These are phyloP conservation scores for Cariama cristata DNA, from an alignment of 2,113 vertebrate genomes.

Conservation along the genomic window DNA sequence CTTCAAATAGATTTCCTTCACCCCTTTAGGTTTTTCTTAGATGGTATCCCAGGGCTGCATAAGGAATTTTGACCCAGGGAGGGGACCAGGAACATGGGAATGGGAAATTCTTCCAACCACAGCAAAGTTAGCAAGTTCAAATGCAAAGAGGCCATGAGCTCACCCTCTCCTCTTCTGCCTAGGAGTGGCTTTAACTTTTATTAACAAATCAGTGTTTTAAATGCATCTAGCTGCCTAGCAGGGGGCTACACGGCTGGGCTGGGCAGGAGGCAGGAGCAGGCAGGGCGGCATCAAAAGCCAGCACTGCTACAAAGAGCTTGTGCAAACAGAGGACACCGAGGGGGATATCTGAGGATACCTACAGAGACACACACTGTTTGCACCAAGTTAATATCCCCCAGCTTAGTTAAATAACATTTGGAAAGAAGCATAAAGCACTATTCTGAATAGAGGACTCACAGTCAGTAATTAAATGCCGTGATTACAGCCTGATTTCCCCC, in stretches of 20 bases:
- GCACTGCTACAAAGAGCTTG: neutral
- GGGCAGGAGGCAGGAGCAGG: neutral
- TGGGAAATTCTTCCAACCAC: neutral
- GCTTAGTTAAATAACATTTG: neutral
- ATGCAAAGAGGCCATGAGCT: neutral
- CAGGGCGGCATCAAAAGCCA: neutral
- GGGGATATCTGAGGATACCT: neutral
- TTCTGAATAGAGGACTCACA: neutral
- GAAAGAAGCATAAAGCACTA: neutral
- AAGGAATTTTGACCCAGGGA: neutral
- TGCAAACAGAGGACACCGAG: neutral
- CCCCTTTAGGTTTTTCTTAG: neutral
- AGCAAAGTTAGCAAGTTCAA: neutral
- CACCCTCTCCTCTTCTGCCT: neutral
- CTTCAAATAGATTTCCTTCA: neutral
- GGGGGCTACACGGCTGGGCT: fast-evolving
- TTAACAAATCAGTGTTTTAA: neutral
- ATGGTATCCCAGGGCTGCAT: neutral
- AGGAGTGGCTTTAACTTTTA: neutral
- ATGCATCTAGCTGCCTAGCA: neutral
- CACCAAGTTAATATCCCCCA: neutral
- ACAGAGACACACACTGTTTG: neutral
- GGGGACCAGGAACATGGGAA: neutral
- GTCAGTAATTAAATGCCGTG: neutral
- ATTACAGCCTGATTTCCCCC: neutral